Conservation (phyloP, 2,888 invertebrate genomes). For the Heliconius aoede region DNA sequence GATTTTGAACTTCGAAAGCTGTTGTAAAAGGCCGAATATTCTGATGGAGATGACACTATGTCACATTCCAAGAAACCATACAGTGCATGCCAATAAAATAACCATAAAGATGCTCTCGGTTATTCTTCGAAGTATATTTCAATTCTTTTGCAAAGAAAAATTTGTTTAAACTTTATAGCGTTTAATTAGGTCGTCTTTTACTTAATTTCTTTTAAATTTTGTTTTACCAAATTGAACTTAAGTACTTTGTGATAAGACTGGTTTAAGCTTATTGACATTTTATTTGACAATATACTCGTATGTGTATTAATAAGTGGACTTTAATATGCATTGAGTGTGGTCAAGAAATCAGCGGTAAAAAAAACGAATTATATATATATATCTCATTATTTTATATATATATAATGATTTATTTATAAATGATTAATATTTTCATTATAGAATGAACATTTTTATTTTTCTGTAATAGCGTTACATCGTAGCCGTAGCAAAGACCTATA, state of each 20-base stretch:
- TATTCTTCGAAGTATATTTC: constrained; percentile 45
- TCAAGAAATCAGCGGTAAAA: constrained; percentile 14
- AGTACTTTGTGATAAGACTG: background rate
- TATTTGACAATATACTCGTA: constrained; percentile 15
- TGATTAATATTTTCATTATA: too few species aligned
- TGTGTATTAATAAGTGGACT: constrained; percentile 26
- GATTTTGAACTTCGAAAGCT: background rate
- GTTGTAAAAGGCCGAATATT: too few species aligned
- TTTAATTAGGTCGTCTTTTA: constrained; percentile 55
- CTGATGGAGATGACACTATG: background rate
- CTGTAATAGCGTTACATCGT: too few species aligned
- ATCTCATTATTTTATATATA: too few species aligned
- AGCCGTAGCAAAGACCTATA: too few species aligned
- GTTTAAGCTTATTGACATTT: background rate
- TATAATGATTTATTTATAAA: too few species aligned
- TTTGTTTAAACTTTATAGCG: constrained; percentile 57
- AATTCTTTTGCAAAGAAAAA: constrained; percentile 47
- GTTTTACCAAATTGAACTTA: constrained; percentile 7
- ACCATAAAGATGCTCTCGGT: constrained; percentile 39
- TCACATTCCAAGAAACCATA: background rate
- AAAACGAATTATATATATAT: too few species aligned
- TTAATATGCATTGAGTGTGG: constrained; percentile 32
- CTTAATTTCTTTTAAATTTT: background rate
- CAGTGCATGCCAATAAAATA: constrained; percentile 30
- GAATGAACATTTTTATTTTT: too few species aligned